A percentile compares a stretch with the other conserved stretches of the same genome.
Conservation (phyloP, 2,797 vertebrate species). For the Oryzias dopingdopingensis region DNA sequence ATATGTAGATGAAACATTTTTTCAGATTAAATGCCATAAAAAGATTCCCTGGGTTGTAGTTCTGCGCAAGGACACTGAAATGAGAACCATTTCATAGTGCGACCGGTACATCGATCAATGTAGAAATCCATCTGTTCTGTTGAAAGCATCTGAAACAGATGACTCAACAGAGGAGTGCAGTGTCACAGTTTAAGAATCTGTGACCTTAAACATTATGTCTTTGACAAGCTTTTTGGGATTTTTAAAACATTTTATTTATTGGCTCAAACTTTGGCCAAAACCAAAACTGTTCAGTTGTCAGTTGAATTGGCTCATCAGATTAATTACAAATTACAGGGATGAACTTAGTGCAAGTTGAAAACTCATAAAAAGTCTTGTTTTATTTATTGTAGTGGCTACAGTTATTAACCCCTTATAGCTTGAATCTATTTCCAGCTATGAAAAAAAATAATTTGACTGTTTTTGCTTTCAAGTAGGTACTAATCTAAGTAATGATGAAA, state of each 20-base stretch:
- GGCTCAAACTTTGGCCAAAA: neutral
- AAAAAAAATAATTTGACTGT: no score
- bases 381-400: no score
- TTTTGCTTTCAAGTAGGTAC: no score
- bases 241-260: slow-evolving; percentile 1
- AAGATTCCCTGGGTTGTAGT: neutral
- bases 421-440: no score
- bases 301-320: neutral
- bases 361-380: no score
- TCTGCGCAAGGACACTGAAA: slow-evolving; percentile 3
- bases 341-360: neutral
- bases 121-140: neutral
- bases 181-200: slow-evolving; percentile 1
- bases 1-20: neutral
- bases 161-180: slow-evolving; percentile 8
- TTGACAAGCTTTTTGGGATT: slow-evolving; percentile 9
- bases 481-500: no score
- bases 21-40: neutral
- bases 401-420: no score
- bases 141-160: slow-evolving; percentile 9
- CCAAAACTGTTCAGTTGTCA: neutral
- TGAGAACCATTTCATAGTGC: slow-evolving; percentile 1
- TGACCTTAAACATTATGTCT: slow-evolving; percentile 11
- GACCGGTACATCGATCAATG: slow-evolving; percentile 12
- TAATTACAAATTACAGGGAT: neutral